Evolutionary conservation across 2,797 vertebrate genomes (phyloP), one percentile per base, ranked within the genome.

Genomic region (Acridotheres tristis): DNA sequence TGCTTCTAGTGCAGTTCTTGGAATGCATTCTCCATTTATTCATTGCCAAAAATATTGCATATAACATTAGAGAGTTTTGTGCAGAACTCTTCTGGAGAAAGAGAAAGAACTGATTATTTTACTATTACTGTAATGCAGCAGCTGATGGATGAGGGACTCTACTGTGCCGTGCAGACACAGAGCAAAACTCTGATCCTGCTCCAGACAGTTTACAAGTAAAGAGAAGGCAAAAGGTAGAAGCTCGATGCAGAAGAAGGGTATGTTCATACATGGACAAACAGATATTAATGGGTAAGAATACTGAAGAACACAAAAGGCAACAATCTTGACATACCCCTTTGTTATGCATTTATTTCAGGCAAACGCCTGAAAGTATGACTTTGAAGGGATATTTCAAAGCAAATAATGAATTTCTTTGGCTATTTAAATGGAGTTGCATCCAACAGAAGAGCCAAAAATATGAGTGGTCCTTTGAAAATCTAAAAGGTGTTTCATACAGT

Each of bases 341-440:
- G 42, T 80, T 83, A 80, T 5, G 16, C 30, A 75, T 91, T 94
- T 72, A 38, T 62, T 36, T 36, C 36, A 36, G 36, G 36, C 76
- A 72, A 84, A 58, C 43, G 84, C 26, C 42, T n/a, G 57, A 40
- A 89, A 59, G 30, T 38, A 58, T 0, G 0, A 25, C 53, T 93
- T 91, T 92, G 85, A 94, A 83, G 53, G 61, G 61, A 42, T 14
- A 80, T 85, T 85, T 94, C 61, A 68, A 83, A 93, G 75, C 67
- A 42, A 40, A 54, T 57, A 74, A 74, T 67, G 72, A 85, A 16
- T 74, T 95, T 63, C 85, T 86, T 88, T 65, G 73, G 65, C 43
- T 88, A 43, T 84, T 90, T 81, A 17, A 84, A 72, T 72, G 83
- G 76, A 88, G 25, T 30, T 29, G 20, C 20, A 32, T 65, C 42